Conservation (phyloP, 1,140 invertebrate species). For the Luehdorfia chinensis region DNA sequence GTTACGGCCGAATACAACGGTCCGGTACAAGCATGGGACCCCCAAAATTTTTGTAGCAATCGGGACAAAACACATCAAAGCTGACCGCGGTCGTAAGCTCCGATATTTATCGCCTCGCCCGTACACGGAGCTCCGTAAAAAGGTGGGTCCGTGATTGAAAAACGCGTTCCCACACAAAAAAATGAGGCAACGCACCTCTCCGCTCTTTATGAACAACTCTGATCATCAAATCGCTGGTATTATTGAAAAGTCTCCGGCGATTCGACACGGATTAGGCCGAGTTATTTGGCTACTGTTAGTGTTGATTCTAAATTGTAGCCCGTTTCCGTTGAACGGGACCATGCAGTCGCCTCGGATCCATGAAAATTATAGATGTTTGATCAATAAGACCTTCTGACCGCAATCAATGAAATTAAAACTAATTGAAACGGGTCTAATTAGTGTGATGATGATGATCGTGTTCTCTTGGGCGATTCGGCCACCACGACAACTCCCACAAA, state of each 20-base stretch:
- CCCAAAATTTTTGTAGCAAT: slow-evolving; percentile 43
- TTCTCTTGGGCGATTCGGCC: too few relatives aligned
- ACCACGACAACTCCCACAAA: too few relatives aligned
- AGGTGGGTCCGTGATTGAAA: slow-evolving; percentile 59
- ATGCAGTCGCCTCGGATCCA: background rate
- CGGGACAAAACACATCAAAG: slow-evolving; percentile 61
- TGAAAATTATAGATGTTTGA: slow-evolving; percentile 3
- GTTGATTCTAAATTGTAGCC: slow-evolving; percentile 65
- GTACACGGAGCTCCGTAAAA: slow-evolving; percentile 45
- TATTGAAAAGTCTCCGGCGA: slow-evolving; percentile 61
- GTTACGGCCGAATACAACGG: too few relatives aligned
- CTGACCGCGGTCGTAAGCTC: slow-evolving; percentile 59
- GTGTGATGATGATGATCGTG: too few relatives aligned
- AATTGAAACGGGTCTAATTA: too few relatives aligned
- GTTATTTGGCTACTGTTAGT: slow-evolving; percentile 63
- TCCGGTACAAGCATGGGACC: slow-evolving; percentile 16
- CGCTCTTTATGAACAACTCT: slow-evolving; percentile 43
- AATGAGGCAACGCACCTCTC: slow-evolving; percentile 21
- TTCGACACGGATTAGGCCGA: slow-evolving; percentile 59
- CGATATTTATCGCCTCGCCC: slow-evolving; percentile 59
- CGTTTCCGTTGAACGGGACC: slow-evolving; percentile 17
- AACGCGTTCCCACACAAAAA: slow-evolving; percentile 64
- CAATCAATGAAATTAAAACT: too few relatives aligned
- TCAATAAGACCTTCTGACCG: slow-evolving; percentile 3
- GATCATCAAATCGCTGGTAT: slow-evolving; percentile 44